Conservation (phyloP, 2,888 invertebrate species). For the Mythimna ferrago region DNA sequence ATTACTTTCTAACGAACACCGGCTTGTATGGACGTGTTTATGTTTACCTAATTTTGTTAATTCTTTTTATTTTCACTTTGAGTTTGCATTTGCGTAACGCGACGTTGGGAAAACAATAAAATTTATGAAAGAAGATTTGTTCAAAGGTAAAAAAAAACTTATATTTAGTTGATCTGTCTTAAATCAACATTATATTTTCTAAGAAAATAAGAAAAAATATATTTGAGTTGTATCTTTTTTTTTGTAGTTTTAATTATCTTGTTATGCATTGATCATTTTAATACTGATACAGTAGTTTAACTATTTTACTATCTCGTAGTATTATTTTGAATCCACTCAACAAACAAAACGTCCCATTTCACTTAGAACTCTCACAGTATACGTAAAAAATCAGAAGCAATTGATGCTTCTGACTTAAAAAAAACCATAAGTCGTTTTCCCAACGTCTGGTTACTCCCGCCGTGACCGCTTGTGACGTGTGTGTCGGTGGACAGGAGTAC, state of each 20-base stretch:
- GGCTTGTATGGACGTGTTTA: constrained; percentile 84
- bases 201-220: neutral
- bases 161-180: neutral
- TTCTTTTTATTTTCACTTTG: constrained; percentile 75
- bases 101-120: constrained; percentile 77
- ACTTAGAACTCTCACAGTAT: neutral
- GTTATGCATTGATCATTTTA: neutral
- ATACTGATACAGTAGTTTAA: neutral
- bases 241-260: neutral
- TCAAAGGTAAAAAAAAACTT: neutral
- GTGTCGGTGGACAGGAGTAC: constrained; percentile 94
- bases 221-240: neutral
- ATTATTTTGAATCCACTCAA: neutral
- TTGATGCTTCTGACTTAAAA: no score
- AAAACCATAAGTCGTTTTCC: constrained; percentile 59
- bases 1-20: constrained; percentile 76
- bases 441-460: constrained; percentile 74
- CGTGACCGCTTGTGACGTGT: constrained; percentile 86
- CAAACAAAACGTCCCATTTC: neutral
- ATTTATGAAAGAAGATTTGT: no score
- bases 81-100: constrained; percentile 87
- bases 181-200: neutral
- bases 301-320: neutral
- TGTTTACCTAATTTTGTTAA: constrained; percentile 76
- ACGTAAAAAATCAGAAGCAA: neutral